phyloP scores from a whole-genome alignment of 2,888 invertebrate species.

The Agrotis segetum region DNA sequence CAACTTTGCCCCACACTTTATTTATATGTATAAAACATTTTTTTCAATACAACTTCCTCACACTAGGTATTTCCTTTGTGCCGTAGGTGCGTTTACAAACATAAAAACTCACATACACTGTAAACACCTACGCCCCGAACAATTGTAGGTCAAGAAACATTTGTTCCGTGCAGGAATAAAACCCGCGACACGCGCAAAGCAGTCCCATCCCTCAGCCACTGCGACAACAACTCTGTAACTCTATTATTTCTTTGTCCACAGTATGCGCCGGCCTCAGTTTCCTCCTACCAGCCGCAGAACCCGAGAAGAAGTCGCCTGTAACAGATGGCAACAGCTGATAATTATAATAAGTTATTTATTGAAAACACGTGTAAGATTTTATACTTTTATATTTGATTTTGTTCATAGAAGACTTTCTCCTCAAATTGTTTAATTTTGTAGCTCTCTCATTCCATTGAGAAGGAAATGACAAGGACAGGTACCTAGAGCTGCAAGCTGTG shows the following conservation, averaged over 20 bases:
- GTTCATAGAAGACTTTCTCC: not conserved
- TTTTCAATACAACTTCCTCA: no score
- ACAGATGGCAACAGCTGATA: conserved; percentile 53
- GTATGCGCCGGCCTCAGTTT: conserved; percentile 82
- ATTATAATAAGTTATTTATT: not conserved
- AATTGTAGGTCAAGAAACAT: no score
- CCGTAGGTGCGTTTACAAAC: no score
- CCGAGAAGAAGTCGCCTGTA: conserved; percentile 43
- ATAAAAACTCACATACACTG: no score
- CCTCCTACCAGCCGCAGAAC: conserved; percentile 73
- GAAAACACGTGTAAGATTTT: conserved; percentile 26
- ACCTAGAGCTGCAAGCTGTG: not conserved
- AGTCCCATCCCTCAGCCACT: no score
- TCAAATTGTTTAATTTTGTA: not conserved
- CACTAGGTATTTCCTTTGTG: no score
- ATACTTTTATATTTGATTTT: conserved; percentile 41
- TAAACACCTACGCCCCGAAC: no score
- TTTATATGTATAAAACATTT: no score
- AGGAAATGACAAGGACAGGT: not conserved
- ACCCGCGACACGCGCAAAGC: no score
- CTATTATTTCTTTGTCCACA: conserved; percentile 67
- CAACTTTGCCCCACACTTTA: no score
- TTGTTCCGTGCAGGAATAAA: no score
- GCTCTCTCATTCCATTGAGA: not conserved
- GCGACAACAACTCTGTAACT: no score